Evolutionary conservation across 2,888 invertebrate species (phyloP), one percentile per base, ranked within the genome.

Genomic region (Machimus atricapillus): DNA sequence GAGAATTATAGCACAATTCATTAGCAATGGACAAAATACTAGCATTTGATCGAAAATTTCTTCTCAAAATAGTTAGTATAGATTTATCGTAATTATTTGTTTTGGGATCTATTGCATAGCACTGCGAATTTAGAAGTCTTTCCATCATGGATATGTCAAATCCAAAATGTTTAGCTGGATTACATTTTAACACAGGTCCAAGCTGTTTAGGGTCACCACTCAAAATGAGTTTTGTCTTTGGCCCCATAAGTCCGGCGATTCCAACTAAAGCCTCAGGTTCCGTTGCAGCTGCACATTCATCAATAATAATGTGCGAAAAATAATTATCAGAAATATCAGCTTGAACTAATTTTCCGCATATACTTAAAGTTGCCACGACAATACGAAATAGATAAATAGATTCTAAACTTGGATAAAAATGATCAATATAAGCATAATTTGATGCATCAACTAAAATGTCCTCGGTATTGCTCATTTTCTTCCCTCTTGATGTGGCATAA

Each of bases 131-230:
- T 93, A 95, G 94, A 81, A 97, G 91, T 34, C 97, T 93, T 90
- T 96, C 96, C 90, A 97, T 91, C 74, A 96, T 92, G 0, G 97
- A 97, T 0, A 88, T n/a, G 1, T 86, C 87, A 34, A 92, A 88
- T 0, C 92, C 91, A 86, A 91, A 90, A 2, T 90, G 89, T 3
- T 88, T 87, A 91, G 91, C 90, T 74, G 89, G 89, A 46, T 90
- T 90, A 0, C 94, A 94, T 82, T 90, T 90, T 37, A 95, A 89
- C 0, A 95, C 93, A 0, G 96, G 96, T 0, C 96, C 96, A 66
- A 97, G 92, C 91, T 97, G 96, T 89, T 94, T 93, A 1, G 95
- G 96, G 93, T 97, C 96, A 1, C 97, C 97, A 9, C 96, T 94
- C 85, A 97, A 91, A 23, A 96, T 93, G 9, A 96, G 90, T 91